Evolutionary conservation across 2,888 invertebrate species (phyloP).

Genomic region (Agrilus mali): DNA sequence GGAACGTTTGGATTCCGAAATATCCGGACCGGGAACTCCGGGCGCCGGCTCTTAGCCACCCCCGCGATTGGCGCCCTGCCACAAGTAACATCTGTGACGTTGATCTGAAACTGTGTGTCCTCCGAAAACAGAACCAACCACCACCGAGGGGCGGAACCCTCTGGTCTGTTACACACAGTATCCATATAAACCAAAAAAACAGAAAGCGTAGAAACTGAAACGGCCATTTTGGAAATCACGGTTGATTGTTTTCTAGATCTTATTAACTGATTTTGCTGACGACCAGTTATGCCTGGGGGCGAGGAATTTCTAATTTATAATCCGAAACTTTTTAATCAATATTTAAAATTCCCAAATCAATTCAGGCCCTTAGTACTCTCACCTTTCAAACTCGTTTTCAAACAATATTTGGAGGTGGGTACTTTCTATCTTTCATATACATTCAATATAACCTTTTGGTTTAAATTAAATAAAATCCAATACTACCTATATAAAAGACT

Average conservation of each 20-base stretch:
- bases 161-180: constrained; percentile 28
- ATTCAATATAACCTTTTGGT: too few relatives aligned
- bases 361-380: too few relatives aligned
- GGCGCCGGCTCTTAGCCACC: constrained; percentile 42
- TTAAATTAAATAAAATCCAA: too few relatives aligned
- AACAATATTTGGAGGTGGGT: too few relatives aligned
- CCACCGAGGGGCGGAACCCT: constrained; percentile 14
- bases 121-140: constrained; percentile 19
- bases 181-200: constrained; percentile 23
- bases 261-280: constrained; percentile 33
- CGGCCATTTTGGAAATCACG: constrained; percentile 35
- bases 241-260: constrained; percentile 34
- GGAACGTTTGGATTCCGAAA: constrained; percentile 30
- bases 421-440: too few relatives aligned
- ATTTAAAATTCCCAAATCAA: too few relatives aligned
- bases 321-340: too few relatives aligned
- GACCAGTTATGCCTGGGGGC: constrained; percentile 7
- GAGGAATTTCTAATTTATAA: too few relatives aligned
- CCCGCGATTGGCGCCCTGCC: constrained; percentile 36
- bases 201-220: constrained; percentile 13
- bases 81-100: constrained; percentile 27
- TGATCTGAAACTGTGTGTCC: constrained; percentile 25
- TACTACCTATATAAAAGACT: too few relatives aligned
- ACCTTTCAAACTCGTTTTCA: too few relatives aligned
- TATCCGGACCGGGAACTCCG: constrained; percentile 39